Evolutionary conservation across 2,113 vertebrate species (phyloP).

Genomic region (Antechinus flavipes): DNA sequence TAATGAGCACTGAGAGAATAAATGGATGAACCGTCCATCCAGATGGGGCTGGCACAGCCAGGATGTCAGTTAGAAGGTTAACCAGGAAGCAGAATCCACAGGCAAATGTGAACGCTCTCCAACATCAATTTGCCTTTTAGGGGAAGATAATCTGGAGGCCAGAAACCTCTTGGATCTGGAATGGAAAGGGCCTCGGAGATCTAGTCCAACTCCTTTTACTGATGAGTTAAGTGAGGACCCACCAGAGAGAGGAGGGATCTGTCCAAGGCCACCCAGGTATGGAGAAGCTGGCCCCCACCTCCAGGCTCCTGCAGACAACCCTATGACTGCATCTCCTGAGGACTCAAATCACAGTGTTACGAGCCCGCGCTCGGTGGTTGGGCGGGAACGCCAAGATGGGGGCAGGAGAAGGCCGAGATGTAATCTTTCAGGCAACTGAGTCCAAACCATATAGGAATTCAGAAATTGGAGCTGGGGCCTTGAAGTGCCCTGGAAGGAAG

Average conservation of each 20-base stretch:
- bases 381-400: not conserved
- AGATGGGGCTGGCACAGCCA: not conserved
- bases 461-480: not conserved
- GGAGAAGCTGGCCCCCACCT: not conserved
- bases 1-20: not conserved
- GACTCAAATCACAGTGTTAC: not conserved
- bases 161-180: not conserved
- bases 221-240: not conserved
- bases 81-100: not conserved
- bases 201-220: not conserved
- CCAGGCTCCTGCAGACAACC: not conserved
- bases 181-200: not conserved
- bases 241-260: not conserved
- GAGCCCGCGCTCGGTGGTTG: accelerated
- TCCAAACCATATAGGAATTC: accelerated
- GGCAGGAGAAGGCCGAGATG: not conserved
- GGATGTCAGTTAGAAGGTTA: too few relatives aligned
- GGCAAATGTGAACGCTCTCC: accelerated
- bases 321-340: not conserved
- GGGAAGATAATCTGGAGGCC: too few relatives aligned
- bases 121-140: accelerated
- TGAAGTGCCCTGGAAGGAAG: not conserved
- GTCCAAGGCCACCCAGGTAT: not conserved
- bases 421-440: accelerated
- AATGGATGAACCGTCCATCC: not conserved